Evolutionary conservation across 2,113 vertebrate genomes (phyloP).

Genomic region (Periophthalmodon schlosseri): DNA sequence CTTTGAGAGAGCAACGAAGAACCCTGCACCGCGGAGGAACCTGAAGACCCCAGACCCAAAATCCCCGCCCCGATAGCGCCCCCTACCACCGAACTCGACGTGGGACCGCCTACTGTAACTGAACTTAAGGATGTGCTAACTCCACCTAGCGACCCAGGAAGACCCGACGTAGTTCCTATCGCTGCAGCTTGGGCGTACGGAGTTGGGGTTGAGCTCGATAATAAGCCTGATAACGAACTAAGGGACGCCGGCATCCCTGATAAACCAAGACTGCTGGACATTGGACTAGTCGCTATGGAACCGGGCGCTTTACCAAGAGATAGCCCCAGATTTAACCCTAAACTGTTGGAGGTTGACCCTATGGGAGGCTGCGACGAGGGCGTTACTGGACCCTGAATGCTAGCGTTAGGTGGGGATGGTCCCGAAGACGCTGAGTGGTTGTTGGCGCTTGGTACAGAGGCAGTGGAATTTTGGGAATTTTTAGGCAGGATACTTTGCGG

Average conservation of each 20-base stretch:
- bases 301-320: slow-evolving; percentile 56
- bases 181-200: slow-evolving; percentile 86
- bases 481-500: slow-evolving; percentile 51
- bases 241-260: slow-evolving; percentile 76
- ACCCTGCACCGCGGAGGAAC: slow-evolving; percentile 52
- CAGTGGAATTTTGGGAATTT: slow-evolving; percentile 25
- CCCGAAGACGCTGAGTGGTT: slow-evolving; percentile 45
- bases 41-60: slow-evolving; percentile 53
- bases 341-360: slow-evolving; percentile 57
- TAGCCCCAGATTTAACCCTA: slow-evolving; percentile 66
- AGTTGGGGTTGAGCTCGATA: slow-evolving; percentile 76
- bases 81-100: slow-evolving; percentile 38
- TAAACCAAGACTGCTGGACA: slow-evolving; percentile 63
- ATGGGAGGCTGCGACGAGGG: slow-evolving; percentile 43
- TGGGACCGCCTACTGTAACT: slow-evolving; percentile 57
- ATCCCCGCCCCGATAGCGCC: slow-evolving; percentile 48
- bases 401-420: slow-evolving; percentile 61
- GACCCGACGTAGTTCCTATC: slow-evolving; percentile 36
- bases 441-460: slow-evolving; percentile 49
- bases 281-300: slow-evolving; percentile 47
- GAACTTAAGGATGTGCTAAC: slow-evolving; percentile 40
- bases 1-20: slow-evolving; percentile 51
- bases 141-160: slow-evolving; percentile 54
- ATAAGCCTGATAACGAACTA: slow-evolving; percentile 58
- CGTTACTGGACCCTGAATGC: slow-evolving; percentile 43